phyloP scores from a whole-genome alignment of 2,113 vertebrate species.

The Acanthisitta chloris region DNA sequence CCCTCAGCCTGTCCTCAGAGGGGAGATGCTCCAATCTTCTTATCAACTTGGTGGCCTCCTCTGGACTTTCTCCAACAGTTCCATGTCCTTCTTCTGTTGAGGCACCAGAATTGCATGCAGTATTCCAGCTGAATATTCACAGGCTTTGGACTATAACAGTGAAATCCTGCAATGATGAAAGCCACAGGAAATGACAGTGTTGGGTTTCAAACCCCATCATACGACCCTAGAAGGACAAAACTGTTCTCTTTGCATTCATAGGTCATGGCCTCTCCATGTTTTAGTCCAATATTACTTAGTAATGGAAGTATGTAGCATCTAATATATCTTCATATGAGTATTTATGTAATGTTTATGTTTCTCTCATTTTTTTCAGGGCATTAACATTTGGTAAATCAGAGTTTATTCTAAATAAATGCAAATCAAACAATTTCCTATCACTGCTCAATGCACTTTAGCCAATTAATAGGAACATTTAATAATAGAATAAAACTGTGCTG shows the following conservation, averaged over 20 bases:
- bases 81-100: no score
- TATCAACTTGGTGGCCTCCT: no score
- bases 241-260: neutral
- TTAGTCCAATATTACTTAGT: neutral
- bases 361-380: constrained; percentile 14
- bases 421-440: constrained; percentile 52
- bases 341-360: constrained; percentile 19
- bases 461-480: constrained; percentile 60
- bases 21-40: no score
- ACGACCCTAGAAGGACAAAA: neutral
- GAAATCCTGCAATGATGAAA: neutral
- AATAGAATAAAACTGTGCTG: constrained; percentile 11
- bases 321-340: neutral
- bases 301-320: neutral
- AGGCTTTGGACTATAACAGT: neutral
- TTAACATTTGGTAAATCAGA: constrained; percentile 4
- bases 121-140: no score
- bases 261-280: neutral
- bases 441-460: neutral
- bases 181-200: neutral
- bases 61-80: no score
- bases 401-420: constrained; percentile 58
- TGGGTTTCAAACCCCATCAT: neutral
- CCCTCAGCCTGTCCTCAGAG: no score
- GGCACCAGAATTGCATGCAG: no score